These are phyloP conservation scores for Lasiurus borealis DNA, from an alignment of 2,113 vertebrate species.

Conservation along the genomic window DNA sequence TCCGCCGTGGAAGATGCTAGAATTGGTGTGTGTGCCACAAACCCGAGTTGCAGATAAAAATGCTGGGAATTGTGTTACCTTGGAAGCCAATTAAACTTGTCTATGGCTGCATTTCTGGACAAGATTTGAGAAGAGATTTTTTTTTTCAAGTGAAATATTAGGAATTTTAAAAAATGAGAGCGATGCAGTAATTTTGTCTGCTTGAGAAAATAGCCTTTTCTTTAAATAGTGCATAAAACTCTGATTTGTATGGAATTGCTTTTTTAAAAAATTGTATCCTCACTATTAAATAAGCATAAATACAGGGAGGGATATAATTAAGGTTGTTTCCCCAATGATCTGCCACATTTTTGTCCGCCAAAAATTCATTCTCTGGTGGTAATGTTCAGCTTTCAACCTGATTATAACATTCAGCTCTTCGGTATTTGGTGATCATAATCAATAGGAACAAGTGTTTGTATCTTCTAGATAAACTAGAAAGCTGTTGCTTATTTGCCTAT, in stretches of 20 bases:
- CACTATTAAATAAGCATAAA: background rate
- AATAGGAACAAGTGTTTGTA: background rate
- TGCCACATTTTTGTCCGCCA: background rate
- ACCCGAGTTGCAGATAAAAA: background rate
- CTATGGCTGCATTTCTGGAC: background rate
- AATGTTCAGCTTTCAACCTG: background rate
- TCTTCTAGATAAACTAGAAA: background rate
- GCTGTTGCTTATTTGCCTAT: background rate
- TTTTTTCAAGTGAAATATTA: constrained; percentile 10
- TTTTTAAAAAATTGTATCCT: constrained; percentile 14
- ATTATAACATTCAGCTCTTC: background rate
- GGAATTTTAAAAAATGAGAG: background rate
- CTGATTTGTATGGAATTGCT: background rate
- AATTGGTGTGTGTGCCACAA: background rate
- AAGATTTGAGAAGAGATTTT: background rate
- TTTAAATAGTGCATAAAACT: background rate
- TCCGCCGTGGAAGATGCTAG: constrained; percentile 21
- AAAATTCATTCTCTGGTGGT: background rate
- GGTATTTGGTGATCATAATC: background rate
- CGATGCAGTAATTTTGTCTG: background rate
- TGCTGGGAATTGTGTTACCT: background rate
- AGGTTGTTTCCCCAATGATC: background rate
- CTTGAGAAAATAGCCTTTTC: background rate
- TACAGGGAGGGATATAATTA: background rate
- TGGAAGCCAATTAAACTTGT: constrained; percentile 30